Evolutionary conservation across 2,888 invertebrate genomes (phyloP).

Genomic region (Thumatha senex): DNA sequence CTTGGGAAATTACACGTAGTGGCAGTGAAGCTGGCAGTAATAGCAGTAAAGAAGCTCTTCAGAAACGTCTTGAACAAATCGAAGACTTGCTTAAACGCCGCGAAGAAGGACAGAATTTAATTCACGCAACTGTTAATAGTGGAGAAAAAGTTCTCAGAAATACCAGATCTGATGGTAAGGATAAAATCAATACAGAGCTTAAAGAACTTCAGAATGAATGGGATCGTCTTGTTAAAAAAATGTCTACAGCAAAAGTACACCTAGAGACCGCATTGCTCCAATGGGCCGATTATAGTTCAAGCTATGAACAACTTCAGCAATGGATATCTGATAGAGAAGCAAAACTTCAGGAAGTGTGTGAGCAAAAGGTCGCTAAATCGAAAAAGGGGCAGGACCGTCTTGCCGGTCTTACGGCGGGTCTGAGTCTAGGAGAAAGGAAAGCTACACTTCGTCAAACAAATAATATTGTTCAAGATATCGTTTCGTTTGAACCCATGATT

Average conservation of each 20-base stretch:
- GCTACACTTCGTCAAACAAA: conserved; percentile 95
- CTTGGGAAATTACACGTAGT: conserved; percentile 91
- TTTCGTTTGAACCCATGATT: conserved; percentile 98
- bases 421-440: conserved; percentile 93
- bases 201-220: conserved; percentile 96
- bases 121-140: conserved; percentile 93
- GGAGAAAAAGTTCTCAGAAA: conserved; percentile 95
- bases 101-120: conserved; percentile 93
- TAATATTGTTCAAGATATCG: conserved; percentile 97
- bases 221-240: conserved; percentile 95
- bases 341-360: conserved; percentile 94
- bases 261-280: conserved; percentile 95
- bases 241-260: conserved; percentile 95
- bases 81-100: conserved; percentile 91
- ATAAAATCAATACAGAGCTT: conserved; percentile 92
- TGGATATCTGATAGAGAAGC: conserved; percentile 98
- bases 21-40: conserved; percentile 91
- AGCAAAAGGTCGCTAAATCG: conserved; percentile 91
- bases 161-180: conserved; percentile 94
- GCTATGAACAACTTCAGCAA: conserved; percentile 95
- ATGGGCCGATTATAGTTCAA: conserved; percentile 98
- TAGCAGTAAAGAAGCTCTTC: conserved; percentile 92
- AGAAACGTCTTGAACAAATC: conserved; percentile 89
- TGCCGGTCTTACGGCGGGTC: conserved; percentile 88
- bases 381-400: conserved; percentile 88